Conservation (phyloP, 2,888 invertebrate genomes). For the Drosophila yooni region DNA sequence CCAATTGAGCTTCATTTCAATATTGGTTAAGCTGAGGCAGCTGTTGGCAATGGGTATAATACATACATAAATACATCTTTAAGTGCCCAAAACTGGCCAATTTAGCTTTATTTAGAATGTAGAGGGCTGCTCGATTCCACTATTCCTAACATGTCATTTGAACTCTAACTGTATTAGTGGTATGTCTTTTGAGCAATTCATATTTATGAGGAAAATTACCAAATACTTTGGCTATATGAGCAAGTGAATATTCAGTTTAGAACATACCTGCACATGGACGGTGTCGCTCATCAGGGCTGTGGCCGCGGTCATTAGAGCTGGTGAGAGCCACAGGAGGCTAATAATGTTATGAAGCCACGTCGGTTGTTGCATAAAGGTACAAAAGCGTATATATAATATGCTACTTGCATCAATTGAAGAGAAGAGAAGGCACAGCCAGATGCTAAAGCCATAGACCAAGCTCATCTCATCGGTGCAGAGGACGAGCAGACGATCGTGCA, state of each 20-base stretch:
- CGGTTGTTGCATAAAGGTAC: constrained; percentile 22
- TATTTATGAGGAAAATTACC: neutral
- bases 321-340: constrained; percentile 61
- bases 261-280: constrained; percentile 69
- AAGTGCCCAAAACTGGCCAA: neutral
- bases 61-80: neutral
- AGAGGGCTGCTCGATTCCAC: neutral
- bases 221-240: neutral
- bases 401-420: constrained; percentile 61
- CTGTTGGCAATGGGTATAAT: neutral
- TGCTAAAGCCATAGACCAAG: constrained; percentile 69
- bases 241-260: neutral
- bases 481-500: constrained; percentile 64
- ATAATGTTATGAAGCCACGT: constrained; percentile 1
- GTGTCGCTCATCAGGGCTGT: constrained; percentile 60
- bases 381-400: constrained; percentile 52
- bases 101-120: neutral
- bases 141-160: neutral
- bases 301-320: constrained; percentile 52
- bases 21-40: neutral
- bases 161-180: neutral
- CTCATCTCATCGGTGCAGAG: constrained; percentile 70
- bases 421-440: constrained; percentile 55
- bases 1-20: neutral
- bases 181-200: neutral